phyloP scores from a whole-genome alignment of 1,140 invertebrate species.

The Eriosoma lanigerum region DNA sequence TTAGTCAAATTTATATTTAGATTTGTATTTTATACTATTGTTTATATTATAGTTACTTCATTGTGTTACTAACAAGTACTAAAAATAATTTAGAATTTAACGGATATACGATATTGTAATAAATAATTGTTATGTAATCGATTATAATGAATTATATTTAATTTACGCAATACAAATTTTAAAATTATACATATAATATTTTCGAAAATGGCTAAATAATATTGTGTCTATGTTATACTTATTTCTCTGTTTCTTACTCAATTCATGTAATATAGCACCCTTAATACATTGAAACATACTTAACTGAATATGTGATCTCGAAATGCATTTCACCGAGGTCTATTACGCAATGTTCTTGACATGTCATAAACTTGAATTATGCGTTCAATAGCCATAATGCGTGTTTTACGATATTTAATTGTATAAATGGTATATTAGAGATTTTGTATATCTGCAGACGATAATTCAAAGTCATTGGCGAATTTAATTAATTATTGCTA shows the following conservation, averaged over 20 bases:
- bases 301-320: conserved; percentile 20
- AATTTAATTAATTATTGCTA: not conserved
- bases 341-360: not conserved
- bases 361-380: conserved; percentile 18
- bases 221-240: not conserved
- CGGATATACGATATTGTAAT: too few relatives aligned
- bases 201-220: too few relatives aligned
- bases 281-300: conserved; percentile 11
- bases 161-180: too few relatives aligned
- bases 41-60: too few relatives aligned
- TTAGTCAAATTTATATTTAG: too few relatives aligned
- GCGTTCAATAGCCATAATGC: not conserved
- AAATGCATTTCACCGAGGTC: not conserved
- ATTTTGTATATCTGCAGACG: not conserved
- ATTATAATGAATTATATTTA: too few relatives aligned
- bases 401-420: not conserved
- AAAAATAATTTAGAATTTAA: too few relatives aligned
- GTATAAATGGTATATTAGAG: not conserved
- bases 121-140: too few relatives aligned
- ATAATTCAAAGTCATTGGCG: not conserved
- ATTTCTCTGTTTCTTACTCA: not conserved
- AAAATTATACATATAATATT: too few relatives aligned
- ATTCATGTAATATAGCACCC: not conserved
- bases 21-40: too few relatives aligned
- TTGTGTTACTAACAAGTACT: too few relatives aligned